phyloP scores from a whole-genome alignment of 2,797 vertebrate species.

The Tauraco hartlaubi region DNA sequence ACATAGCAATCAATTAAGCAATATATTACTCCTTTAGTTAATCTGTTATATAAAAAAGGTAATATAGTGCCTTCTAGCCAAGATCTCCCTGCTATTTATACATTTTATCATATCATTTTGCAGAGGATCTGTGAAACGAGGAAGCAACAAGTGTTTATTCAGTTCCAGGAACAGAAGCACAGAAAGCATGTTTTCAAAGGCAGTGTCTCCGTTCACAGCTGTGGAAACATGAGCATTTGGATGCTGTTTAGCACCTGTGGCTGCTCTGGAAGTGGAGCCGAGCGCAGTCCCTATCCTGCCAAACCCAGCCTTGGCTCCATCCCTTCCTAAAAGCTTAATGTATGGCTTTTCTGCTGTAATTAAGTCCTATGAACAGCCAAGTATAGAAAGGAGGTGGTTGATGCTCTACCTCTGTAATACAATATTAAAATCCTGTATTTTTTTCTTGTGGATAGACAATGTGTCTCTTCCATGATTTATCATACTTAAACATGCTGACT shows the following conservation, averaged over 20 bases:
- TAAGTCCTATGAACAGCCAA: not conserved
- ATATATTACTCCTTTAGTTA: not conserved
- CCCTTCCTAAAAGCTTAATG: not conserved
- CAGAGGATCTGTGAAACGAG: not conserved
- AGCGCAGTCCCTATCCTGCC: not conserved
- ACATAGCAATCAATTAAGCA: not conserved
- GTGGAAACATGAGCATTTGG: not conserved
- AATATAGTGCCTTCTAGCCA: not conserved
- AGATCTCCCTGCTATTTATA: not conserved
- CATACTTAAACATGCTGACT: not conserved
- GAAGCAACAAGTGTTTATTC: not conserved
- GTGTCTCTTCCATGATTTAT: not conserved
- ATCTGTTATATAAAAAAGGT: not conserved
- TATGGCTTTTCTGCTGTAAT: not conserved
- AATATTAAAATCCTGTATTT: not conserved
- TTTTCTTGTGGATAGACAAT: not conserved
- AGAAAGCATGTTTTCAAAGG: not conserved
- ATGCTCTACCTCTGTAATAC: not conserved
- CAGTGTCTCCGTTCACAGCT: fast-evolving
- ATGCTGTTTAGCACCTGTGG: not conserved
- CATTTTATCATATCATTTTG: not conserved
- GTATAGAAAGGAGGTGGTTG: not conserved
- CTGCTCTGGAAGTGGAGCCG: not conserved
- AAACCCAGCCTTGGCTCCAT: not conserved
- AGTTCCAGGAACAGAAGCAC: not conserved